These are phyloP conservation scores for Stramonita haemastoma DNA, from an alignment of 2,888 invertebrate genomes.

Conservation along the genomic window DNA sequence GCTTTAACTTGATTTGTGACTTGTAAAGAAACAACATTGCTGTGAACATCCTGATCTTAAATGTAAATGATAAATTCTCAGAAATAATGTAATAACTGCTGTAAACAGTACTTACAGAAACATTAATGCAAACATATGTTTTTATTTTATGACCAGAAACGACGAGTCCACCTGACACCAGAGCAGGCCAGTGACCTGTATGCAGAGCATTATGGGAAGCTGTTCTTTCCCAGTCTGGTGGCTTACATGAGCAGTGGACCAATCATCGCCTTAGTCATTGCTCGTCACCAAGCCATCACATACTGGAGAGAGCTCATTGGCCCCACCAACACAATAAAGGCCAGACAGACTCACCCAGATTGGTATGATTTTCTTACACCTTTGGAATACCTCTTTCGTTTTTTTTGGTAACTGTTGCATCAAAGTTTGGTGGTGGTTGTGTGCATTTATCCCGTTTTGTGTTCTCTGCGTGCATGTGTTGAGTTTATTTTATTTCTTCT, in stretches of 20 bases:
- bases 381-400: too few relatives aligned
- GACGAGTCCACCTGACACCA: conserved; percentile 86
- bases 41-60: too few relatives aligned
- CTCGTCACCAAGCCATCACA: conserved; percentile 84
- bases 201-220: conserved; percentile 85
- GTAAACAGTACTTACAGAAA: too few relatives aligned
- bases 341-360: conserved; percentile 84
- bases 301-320: conserved; percentile 87
- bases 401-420: too few relatives aligned
- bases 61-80: too few relatives aligned
- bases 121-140: too few relatives aligned
- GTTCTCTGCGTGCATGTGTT: background rate
- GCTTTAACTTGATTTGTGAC: too few relatives aligned
- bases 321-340: conserved; percentile 80
- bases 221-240: conserved; percentile 87
- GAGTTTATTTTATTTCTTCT: background rate
- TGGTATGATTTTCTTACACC: conserved; percentile 62
- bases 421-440: too few relatives aligned
- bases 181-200: conserved; percentile 93
- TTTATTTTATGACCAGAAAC: conserved; percentile 79
- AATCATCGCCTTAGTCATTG: conserved; percentile 84
- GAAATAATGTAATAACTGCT: too few relatives aligned
- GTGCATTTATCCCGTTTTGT: background rate
- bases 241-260: conserved; percentile 89
- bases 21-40: too few relatives aligned